Evolutionary conservation across 2,888 invertebrate genomes (phyloP), one percentile per base, ranked within the genome.

Genomic region (Andrena dorsata): DNA sequence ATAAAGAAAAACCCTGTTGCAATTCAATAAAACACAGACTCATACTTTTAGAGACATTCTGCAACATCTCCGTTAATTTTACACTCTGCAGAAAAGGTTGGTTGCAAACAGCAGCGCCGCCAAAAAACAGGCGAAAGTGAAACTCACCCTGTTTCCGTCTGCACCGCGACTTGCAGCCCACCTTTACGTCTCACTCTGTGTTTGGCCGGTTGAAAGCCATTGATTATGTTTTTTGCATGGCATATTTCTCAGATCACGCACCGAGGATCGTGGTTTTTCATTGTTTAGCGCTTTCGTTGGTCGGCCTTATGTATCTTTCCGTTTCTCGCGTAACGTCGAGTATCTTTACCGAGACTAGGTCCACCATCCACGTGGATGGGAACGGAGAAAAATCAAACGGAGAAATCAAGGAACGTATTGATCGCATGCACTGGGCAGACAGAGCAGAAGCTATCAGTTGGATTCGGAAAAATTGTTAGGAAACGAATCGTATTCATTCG

Each of bases 161-260:
- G 63, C 30, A 63, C n/a, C 28, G 8, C 23, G 23, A 10, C 35
- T 53, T 69, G 23, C 51, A 32, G 51, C 16, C 13, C 30, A 53
- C 30, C 8, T 41, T 65, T 53, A 41, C 23, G 28, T 70, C 35
- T 74, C 13, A 16, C 35, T 65, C 56, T 51, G 63, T 72, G 76
- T 74, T 63, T 77, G 26, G 60, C 56, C 75, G 76, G 70, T 80
- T 82, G 68, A 69, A 70, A 64, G 32, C 53, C n/a, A 41, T 80
- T 74, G 30, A 7, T 71, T 74, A 56, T 65, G 70, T 61, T 56
- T 72, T 68, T 51, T 83, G 83, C 83, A 83, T 82, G 82, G 47
- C 56, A 79, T 32, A 69, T n/a, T 71, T 53, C 41, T 72, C 72
- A 41, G 69, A 73, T 70, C 30, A 30, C 28, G 60, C 64, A 73